phyloP scores from a whole-genome alignment of 2,113 vertebrate genomes.

The Gasterosteus nipponicus region DNA sequence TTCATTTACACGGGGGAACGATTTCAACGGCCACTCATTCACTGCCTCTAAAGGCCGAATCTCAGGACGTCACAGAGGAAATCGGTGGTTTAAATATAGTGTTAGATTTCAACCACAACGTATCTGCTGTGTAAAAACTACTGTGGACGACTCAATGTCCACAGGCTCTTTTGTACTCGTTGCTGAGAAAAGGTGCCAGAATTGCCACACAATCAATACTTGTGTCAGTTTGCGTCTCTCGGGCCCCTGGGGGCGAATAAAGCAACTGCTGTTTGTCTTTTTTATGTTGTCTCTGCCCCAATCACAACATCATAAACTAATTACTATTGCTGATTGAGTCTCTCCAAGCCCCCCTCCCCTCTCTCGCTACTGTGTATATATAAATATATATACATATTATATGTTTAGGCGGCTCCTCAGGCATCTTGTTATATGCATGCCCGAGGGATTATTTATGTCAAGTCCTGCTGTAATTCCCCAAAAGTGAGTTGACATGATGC shows the following conservation, averaged over 20 bases:
- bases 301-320: slow-evolving; percentile 11
- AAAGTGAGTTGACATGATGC: not conserved
- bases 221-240: not conserved
- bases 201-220: slow-evolving; percentile 24
- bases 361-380: not conserved
- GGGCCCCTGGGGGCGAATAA: not conserved
- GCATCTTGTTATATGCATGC: slow-evolving; percentile 37
- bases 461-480: not conserved
- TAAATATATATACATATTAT: no score
- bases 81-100: not conserved
- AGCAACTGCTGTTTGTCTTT: not conserved
- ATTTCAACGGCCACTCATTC: not conserved
- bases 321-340: slow-evolving; percentile 13
- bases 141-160: not conserved
- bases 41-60: not conserved
- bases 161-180: not conserved
- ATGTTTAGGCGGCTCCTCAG: not conserved
- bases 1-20: slow-evolving; percentile 25
- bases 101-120: not conserved
- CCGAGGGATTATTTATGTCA: slow-evolving; percentile 38
- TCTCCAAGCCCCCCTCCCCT: not conserved
- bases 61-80: not conserved
- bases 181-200: not conserved
- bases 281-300: not conserved
- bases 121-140: not conserved